Percentiles rank a stretch among this genome's conserved stretches.
These are phyloP conservation scores for Muraenolepis orangiensis DNA, from an alignment of 2,797 vertebrate genomes.

Conservation along the genomic window DNA sequence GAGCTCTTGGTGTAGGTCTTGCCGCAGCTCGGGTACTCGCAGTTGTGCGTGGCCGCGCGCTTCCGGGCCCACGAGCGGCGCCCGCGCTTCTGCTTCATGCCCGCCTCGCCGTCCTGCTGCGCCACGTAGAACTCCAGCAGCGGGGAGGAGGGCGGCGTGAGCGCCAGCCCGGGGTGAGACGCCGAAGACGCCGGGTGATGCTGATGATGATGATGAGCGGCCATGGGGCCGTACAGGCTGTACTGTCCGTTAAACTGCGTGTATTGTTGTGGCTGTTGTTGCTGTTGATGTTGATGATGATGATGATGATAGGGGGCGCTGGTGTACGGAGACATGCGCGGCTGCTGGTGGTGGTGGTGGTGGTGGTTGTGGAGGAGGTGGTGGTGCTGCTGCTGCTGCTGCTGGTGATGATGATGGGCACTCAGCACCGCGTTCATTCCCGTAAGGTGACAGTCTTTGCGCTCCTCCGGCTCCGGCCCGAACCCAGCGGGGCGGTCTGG, in stretches of 20 bases:
- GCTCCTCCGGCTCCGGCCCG: constrained; percentile 32
- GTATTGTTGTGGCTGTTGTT: constrained; percentile 56
- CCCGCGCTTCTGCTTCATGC: constrained; percentile 80
- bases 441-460: constrained; percentile 55
- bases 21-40: constrained; percentile 88
- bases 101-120: constrained; percentile 72
- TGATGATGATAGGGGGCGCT: constrained; percentile 49
- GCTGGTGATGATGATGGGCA: constrained; percentile 40
- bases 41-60: constrained; percentile 88
- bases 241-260: constrained; percentile 81
- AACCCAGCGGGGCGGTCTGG: constrained; percentile 32
- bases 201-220: constrained; percentile 70
- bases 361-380: not conserved
- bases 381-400: too few relatives aligned
- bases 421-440: constrained; percentile 49
- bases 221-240: constrained; percentile 69
- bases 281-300: not conserved
- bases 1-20: constrained; percentile 95
- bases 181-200: constrained; percentile 56
- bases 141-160: constrained; percentile 87
- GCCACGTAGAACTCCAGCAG: constrained; percentile 82
- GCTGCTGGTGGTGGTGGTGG: constrained; percentile 4
- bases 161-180: constrained; percentile 75
- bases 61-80: constrained; percentile 87
- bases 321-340: constrained; percentile 59